Evolutionary conservation across 2,797 vertebrate genomes (phyloP), one percentile per base, ranked within the genome.

Genomic region (Geotrypetes seraphini): DNA sequence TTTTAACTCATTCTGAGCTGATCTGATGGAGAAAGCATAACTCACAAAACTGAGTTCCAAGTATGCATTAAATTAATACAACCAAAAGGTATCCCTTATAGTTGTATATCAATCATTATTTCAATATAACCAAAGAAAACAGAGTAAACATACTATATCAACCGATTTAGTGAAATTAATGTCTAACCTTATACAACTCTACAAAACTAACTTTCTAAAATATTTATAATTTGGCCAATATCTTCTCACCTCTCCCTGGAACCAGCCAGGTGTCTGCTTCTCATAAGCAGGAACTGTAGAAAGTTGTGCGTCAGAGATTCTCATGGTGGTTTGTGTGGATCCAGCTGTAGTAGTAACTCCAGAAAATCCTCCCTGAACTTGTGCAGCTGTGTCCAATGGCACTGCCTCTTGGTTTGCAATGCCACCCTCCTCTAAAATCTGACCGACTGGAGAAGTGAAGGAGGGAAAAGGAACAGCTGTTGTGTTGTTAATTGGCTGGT

Each of bases 201-300:
- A n/a, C n/a, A n/a, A n/a, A n/a, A n/a, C n/a, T n/a, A n/a, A n/a
- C n/a, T n/a, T n/a, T n/a, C n/a, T 19, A 19, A 5, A 19, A 22
- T 29, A 18, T 10, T 19, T 29, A 29, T n/a, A 29, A 18, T 12
- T n/a, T n/a, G n/a, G n/a, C n/a, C n/a, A n/a, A n/a, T n/a, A n/a
- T n/a, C n/a, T n/a, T 7, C 85, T 85, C 74, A 96, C 94, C 86
- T 96, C 91, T 47, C 81, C 84, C 43, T 79, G 79, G 28, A 25
- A 43, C 81, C 87, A 84, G 55, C 69, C 50, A 8, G 78, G 56
- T 41, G 84, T 79, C 66, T 84, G 68, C 28, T 83, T 78, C 57
- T 90, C 92, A 28, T 86, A 79, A 47, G 61, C 75, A 24, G 63
- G 75, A 57, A 67, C 76, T 72, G 56, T 47, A 56, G 69, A 76